Evolutionary conservation across 2,888 invertebrate species (phyloP).

Genomic region (Hirtodrosophila histrioides): DNA sequence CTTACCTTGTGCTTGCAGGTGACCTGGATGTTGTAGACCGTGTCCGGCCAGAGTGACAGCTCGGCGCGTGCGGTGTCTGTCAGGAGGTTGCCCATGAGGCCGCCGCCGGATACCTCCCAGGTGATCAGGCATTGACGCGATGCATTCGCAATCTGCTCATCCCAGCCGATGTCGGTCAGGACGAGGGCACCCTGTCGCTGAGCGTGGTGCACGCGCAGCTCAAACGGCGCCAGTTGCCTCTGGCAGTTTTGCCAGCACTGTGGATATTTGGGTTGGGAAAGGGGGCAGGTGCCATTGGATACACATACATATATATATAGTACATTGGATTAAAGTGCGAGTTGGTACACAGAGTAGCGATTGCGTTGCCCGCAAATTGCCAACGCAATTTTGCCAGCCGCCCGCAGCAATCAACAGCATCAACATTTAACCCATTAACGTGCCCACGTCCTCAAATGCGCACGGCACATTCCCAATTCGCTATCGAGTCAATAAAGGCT

Average conservation of each 20-base stretch:
- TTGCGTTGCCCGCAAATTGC: conserved; percentile 53
- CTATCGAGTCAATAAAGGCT: conserved; percentile 11
- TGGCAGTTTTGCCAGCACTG: conserved; percentile 84
- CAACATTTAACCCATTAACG: conserved; percentile 52
- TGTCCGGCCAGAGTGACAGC: conserved; percentile 84
- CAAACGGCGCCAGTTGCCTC: conserved; percentile 74
- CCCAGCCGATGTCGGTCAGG: conserved; percentile 84
- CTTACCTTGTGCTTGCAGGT: conserved; percentile 84
- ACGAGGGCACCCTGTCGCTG: conserved; percentile 83
- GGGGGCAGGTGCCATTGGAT: conserved; percentile 6
- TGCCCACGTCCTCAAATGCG: conserved; percentile 26
- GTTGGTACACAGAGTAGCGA: not conserved
- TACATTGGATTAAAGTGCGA: not conserved
- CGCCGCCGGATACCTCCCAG: conserved; percentile 84
- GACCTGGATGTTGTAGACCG: conserved; percentile 84
- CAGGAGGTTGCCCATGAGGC: conserved; percentile 84
- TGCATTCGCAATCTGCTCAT: conserved; percentile 73
- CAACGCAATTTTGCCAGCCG: conserved; percentile 63
- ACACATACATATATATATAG: conserved; percentile 6
- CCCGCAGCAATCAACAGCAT: conserved; percentile 54
- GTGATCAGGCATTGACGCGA: conserved; percentile 83
- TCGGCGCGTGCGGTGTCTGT: conserved; percentile 84
- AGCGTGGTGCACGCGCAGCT: conserved; percentile 82
- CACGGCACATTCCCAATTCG: conserved; percentile 4
- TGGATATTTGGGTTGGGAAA: not conserved